A percentile compares a stretch with the other conserved stretches of the same genome.
phyloP scores from a whole-genome alignment of 2,888 invertebrate species.

The Thalpophila matura region DNA sequence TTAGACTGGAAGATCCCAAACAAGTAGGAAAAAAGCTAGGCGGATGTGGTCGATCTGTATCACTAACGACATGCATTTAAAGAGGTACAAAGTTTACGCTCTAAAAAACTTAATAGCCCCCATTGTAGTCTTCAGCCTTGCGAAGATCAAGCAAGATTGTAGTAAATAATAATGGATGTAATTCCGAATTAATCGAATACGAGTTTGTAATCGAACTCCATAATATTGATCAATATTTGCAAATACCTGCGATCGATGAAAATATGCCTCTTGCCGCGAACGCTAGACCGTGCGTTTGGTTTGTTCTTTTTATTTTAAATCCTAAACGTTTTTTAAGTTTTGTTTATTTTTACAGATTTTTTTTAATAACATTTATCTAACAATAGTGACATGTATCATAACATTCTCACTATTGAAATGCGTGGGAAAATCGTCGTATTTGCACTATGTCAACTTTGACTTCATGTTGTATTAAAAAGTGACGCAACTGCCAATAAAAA shows the following conservation, averaged over 20 bases:
- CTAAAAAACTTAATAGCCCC: slow-evolving; percentile 26
- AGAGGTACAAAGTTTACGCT: slow-evolving; percentile 26
- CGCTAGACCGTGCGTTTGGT: too few relatives aligned
- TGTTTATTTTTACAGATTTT: background rate
- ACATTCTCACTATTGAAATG: background rate
- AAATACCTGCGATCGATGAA: too few relatives aligned
- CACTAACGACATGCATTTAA: background rate
- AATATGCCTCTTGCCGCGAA: too few relatives aligned
- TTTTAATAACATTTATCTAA: background rate
- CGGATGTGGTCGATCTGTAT: too few relatives aligned
- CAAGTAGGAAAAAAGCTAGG: too few relatives aligned
- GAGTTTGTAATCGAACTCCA: too few relatives aligned
- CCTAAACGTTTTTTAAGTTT: background rate
- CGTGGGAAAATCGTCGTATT: background rate
- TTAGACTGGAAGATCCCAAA: too few relatives aligned
- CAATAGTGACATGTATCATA: background rate
- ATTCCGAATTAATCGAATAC: too few relatives aligned
- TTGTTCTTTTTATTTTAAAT: too few relatives aligned
- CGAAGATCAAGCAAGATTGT: too few relatives aligned
- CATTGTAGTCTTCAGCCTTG: slow-evolving; percentile 31
- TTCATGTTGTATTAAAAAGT: background rate
- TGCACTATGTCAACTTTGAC: background rate
- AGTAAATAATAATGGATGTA: too few relatives aligned
- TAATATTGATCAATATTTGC: too few relatives aligned
- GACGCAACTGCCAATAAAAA: background rate